Base-by-base conservation (phyloP, 2,888 invertebrate genomes). In the Frankliniella fusca region DNA sequence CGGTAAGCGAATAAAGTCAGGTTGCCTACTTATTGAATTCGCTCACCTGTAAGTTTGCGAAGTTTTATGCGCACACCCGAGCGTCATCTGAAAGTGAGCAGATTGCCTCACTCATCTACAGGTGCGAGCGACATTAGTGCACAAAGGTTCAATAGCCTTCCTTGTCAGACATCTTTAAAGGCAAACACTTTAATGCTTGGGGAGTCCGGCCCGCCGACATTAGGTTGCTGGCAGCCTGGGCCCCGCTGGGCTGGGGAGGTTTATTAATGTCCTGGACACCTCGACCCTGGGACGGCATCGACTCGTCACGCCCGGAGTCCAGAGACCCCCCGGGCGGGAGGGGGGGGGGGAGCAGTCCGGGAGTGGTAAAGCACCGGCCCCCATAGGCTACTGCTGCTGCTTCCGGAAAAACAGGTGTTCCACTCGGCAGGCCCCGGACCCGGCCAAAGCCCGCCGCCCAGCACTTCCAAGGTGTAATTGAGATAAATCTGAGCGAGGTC, bases 251-350 rank as follows among this genome's bases (percentile, higher is more conserved):
- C 61, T 61, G 61, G 38, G 38, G 54, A 12, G 15, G 54, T 27
- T 76, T 76, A 76, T 76, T 76, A 76, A 76, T 76, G 70, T 23
- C 27, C 70, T 23, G 70, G 23, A 23, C 70, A 76, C 11, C 27
- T 23, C 27, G 70, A 76, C 70, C 70, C 70, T 27, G 70, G 70
- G 70, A 23, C 70, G 27, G 27, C 70, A n/a, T n/a, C 70, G 70
- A 76, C 70, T 76, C 27, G 70, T 76, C 70, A 76, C 27, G 70
- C 23, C 27, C 23, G 27, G 70, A 15, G 70, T 0, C 70, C 10
- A 10, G 23, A 9, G 54, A 18, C 5, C 54, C 54, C 54, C 15
- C 54, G 50, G 50, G 50, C 50, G 50, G 10, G 7, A 65, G 15
- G 15, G 65, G 65, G 65, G 15, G 65, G 15, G 65, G 11, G 65